A percentile compares a stretch with the other conserved stretches of the same genome.
phyloP scores from a whole-genome alignment of 2,113 vertebrate genomes.

The Embiotoca jacksoni region DNA sequence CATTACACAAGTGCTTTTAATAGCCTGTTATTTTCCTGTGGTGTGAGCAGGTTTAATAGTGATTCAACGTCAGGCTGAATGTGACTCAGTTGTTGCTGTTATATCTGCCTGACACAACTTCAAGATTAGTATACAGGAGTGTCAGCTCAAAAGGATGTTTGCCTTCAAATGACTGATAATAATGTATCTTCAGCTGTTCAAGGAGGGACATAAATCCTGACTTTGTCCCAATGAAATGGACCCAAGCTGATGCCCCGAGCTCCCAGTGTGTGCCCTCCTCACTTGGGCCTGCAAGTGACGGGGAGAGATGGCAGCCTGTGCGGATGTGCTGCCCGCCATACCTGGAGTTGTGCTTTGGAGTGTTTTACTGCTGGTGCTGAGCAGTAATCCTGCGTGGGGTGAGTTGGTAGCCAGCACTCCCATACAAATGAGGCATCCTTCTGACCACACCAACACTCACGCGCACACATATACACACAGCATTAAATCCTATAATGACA shows the following conservation, averaged over 20 bases:
- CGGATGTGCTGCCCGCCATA: conserved; percentile 57
- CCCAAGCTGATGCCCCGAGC: conserved; percentile 65
- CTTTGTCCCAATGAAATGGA: conserved; percentile 60
- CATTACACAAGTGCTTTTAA: conserved; percentile 1
- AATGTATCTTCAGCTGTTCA: conserved; percentile 30
- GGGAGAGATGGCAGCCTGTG: conserved; percentile 67
- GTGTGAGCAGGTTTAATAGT: conserved; percentile 44
- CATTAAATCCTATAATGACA: conserved; percentile 29
- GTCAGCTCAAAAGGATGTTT: conserved; percentile 3
- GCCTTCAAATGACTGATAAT: neutral
- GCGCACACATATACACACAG: conserved; percentile 20
- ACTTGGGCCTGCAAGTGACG: conserved; percentile 49
- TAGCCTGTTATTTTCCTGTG: conserved; percentile 21
- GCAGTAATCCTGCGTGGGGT: conserved; percentile 76
- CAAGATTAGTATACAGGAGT: neutral
- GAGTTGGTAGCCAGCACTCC: conserved; percentile 73
- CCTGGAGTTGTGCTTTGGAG: conserved; percentile 67
- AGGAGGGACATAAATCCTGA: conserved; percentile 8
- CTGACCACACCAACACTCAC: conserved; percentile 45
- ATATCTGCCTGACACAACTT: conserved; percentile 28
- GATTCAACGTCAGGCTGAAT: conserved; percentile 72
- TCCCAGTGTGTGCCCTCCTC: conserved; percentile 39
- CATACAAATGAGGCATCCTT: conserved; percentile 43
- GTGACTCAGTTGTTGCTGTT: conserved; percentile 59
- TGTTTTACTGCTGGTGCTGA: conserved; percentile 74